Base-by-base conservation (phyloP, 2,797 vertebrate species). In the Danio kyathit region DNA sequence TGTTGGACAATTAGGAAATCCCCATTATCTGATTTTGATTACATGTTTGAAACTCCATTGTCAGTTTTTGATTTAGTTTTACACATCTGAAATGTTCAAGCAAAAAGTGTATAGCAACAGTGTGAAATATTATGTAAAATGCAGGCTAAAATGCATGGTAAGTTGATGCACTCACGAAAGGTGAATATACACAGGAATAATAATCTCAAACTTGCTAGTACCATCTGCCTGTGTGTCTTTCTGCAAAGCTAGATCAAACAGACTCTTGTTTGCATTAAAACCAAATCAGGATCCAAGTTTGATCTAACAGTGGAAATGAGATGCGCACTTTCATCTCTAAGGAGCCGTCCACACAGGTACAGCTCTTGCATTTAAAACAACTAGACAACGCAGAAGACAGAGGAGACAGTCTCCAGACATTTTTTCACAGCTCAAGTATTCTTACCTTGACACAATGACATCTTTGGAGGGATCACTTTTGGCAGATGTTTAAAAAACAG, bases 221-320 rank as follows among this genome's bases (percentile, higher is more conserved):
- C 65, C 13, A 67, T 67, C 65, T 67, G 65, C 46, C 29, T 69
- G 19, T 12, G 9, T 41, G 3, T 46, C 14, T 57, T 59, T 59
- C 54, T 46, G 7, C 51, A 73, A 59, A 21, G 54, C 19, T 59
- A 59, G 71, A 46, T 46, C 17, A 59, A 43, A 43, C n/a, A 56
- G 12, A 12, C 66, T 11, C 43, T 59, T 44, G 54, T 17, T 73
- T 59, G 71, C 2, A 73, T 73, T 57, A 29, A 46, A 7, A 57
- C 71, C 13, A 73, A 73, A 44, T 57, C 70, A 46, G 8, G 19
- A 16, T 44, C 17, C 54, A 59, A 73, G 17, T 14, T 59, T 13
- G 40, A 65, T 65, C 40, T 44, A 59, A 9, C 38, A 41, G 10
- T 13, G 41, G 17, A 46, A 4, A 73, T 59, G 7, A 57, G 54